phyloP scores from a whole-genome alignment of 2,888 invertebrate species.

The Dryocosmus kuriphilus region DNA sequence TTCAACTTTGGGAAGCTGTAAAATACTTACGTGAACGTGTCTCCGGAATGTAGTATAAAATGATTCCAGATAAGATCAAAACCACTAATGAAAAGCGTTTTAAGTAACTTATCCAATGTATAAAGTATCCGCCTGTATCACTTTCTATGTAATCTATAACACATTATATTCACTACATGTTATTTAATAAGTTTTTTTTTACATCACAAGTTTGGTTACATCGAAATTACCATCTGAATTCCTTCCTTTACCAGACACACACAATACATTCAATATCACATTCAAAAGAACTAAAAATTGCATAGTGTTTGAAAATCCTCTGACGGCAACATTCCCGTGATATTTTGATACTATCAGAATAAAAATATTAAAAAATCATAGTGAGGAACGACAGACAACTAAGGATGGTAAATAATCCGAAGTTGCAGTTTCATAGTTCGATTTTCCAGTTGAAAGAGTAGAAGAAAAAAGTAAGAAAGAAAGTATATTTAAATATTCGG shows the following conservation, averaged over 20 bases:
- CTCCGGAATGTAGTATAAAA: slow-evolving; percentile 69
- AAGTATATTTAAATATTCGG: too few species aligned
- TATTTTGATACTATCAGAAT: background rate
- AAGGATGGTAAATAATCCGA: background rate
- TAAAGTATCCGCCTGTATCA: background rate
- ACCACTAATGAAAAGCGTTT: slow-evolving; percentile 61
- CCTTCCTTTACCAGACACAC: background rate
- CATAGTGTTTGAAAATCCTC: background rate
- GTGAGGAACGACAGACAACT: background rate
- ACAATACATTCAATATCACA: background rate
- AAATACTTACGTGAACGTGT: slow-evolving; percentile 69
- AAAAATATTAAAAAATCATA: background rate
- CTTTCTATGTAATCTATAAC: background rate
- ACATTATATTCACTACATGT: background rate
- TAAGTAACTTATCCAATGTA: slow-evolving; percentile 62
- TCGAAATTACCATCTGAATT: slow-evolving; percentile 3
- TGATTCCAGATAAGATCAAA: slow-evolving; percentile 60
- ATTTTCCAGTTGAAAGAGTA: background rate
- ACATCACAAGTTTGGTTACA: background rate
- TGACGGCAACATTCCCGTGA: background rate
- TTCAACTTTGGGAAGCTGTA: background rate
- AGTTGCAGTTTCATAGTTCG: background rate
- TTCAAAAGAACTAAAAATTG: background rate
- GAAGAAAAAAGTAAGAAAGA: too few species aligned
- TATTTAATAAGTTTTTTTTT: background rate